Percentiles rank a stretch among this genome's conserved stretches.
phyloP scores from a whole-genome alignment of 2,888 invertebrate genomes.

The Cosmia trapezina region DNA sequence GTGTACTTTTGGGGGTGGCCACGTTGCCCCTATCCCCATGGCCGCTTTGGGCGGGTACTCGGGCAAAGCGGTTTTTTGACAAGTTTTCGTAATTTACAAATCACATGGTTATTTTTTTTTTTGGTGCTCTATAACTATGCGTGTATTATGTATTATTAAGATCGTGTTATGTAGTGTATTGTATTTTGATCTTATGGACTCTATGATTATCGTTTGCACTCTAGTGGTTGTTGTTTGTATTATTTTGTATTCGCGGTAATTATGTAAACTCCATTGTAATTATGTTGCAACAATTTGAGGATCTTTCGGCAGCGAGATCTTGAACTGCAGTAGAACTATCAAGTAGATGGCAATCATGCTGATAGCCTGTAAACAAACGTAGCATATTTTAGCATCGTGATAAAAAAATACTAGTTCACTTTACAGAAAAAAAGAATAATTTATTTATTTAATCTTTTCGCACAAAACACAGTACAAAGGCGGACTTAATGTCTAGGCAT shows the following conservation, averaged over 20 bases:
- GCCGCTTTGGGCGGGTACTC: too few relatives aligned
- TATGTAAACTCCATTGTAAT: background rate
- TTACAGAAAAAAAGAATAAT: background rate
- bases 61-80: too few relatives aligned
- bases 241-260: background rate
- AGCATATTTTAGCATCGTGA: background rate
- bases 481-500: too few relatives aligned
- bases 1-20: too few relatives aligned
- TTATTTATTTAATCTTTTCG: too few relatives aligned
- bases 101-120: too few relatives aligned
- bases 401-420: background rate
- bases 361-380: slow-evolving; percentile 89
- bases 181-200: background rate
- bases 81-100: too few relatives aligned
- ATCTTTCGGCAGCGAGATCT: slow-evolving; percentile 89
- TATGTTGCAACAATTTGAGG: slow-evolving; percentile 62
- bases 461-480: too few relatives aligned
- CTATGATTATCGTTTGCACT: too few relatives aligned
- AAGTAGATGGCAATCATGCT: slow-evolving; percentile 92
- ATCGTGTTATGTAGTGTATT: too few relatives aligned
- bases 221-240: background rate
- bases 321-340: slow-evolving; percentile 92
- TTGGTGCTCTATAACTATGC: background rate
- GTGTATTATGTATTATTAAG: too few relatives aligned
- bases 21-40: too few relatives aligned